phyloP scores from a whole-genome alignment of 2,888 invertebrate species.

The Hipparchia sbordonii region DNA sequence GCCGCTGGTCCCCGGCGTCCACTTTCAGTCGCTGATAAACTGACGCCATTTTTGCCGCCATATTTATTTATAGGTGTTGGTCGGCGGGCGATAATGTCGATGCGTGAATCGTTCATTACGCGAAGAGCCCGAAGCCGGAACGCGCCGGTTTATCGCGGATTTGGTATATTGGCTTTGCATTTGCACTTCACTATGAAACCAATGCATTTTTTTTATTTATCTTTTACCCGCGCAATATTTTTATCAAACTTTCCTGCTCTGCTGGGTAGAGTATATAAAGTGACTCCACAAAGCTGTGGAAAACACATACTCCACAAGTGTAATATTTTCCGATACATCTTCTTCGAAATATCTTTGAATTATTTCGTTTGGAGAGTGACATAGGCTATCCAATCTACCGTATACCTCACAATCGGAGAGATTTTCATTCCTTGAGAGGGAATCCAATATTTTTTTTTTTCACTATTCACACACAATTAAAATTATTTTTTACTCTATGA shows the following conservation, averaged over 20 bases:
- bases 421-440: too few species aligned
- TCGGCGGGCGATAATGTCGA: conserved; percentile 69
- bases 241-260: neutral
- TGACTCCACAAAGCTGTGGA: too few species aligned
- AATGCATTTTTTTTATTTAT: conserved; percentile 22
- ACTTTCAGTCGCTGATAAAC: conserved; percentile 82
- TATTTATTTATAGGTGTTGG: conserved; percentile 81
- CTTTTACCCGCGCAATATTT: neutral
- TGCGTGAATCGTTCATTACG: conserved; percentile 67
- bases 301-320: too few species aligned
- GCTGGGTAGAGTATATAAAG: neutral
- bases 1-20: conserved; percentile 78
- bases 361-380: too few species aligned
- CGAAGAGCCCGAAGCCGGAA: conserved; percentile 47
- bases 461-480: too few species aligned
- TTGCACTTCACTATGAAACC: conserved; percentile 34
- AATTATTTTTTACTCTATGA: neutral
- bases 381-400: too few species aligned
- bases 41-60: conserved; percentile 81
- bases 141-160: conserved; percentile 45
- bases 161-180: conserved; percentile 46
- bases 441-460: too few species aligned
- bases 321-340: too few species aligned
- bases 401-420: too few species aligned
- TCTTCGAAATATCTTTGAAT: too few species aligned